These are phyloP conservation scores for Pelecanus crispus DNA, from an alignment of 2,113 vertebrate species.

Conservation along the genomic window DNA sequence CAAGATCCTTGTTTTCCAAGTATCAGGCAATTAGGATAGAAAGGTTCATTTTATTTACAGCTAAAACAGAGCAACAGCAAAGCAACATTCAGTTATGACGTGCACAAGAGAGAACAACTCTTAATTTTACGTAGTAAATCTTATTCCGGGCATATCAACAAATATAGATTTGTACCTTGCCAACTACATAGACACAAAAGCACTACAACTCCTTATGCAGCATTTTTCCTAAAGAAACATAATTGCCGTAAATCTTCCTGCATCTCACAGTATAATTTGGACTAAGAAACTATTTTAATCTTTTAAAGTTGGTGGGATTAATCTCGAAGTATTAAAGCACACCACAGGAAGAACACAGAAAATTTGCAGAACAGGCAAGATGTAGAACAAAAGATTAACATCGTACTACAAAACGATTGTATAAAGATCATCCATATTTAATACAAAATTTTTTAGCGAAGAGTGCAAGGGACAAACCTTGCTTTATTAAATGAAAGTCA, in stretches of 20 bases:
- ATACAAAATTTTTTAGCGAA: background rate
- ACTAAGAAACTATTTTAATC: background rate
- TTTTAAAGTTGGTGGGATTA: background rate
- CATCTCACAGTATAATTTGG: background rate
- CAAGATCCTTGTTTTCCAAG: background rate
- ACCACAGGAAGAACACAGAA: background rate
- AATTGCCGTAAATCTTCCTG: background rate
- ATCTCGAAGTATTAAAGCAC: background rate
- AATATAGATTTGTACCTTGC: background rate
- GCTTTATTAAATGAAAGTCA: background rate
- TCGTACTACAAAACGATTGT: background rate
- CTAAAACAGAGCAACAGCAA: background rate
- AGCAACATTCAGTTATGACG: background rate
- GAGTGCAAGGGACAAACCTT: background rate
- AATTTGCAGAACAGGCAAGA: background rate
- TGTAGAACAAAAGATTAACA: background rate
- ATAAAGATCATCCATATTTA: background rate
- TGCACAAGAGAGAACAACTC: background rate
- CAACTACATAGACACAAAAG: background rate
- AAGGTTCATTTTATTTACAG: background rate
- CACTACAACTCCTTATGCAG: background rate
- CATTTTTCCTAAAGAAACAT: background rate
- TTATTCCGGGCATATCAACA: background rate
- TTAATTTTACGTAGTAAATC: background rate
- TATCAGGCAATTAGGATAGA: background rate